Base-by-base conservation (phyloP, 2,113 vertebrate species). In the Pseudorectes ferrugineus region DNA sequence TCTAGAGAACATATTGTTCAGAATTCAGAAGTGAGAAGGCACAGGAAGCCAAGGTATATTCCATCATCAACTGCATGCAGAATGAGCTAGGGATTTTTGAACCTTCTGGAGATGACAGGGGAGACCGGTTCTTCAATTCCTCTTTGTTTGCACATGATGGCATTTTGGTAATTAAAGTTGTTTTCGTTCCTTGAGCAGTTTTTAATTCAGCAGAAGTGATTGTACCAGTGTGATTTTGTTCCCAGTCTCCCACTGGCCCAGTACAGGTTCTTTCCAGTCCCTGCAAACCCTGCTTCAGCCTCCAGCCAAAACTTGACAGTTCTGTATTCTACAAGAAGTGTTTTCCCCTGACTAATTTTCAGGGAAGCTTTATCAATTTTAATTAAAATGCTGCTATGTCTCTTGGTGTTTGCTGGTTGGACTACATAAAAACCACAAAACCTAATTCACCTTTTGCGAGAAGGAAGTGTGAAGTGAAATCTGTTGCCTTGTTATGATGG, bases 331-430 rank as follows among this genome's bases (percentile, higher is more conserved):
- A 95, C 89, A 95, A 89, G 93, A 95, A 92, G 17, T 57, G 70
- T 94, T 96, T 97, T 78, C 86, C 89, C 88, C 23, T 88, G 92
- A 94, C 82, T 97, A 93, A 88, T 97, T 95, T 98, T 94, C 95
- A 96, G 89, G 76, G 87, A 92, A 35, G 38, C n/a, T 97, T 98
- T 96, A 96, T 97, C 89, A 97, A 59, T 94, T 97, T 97, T 97
- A 98, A 97, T 97, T 97, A 97, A 97, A 97, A 96, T 92, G 46
- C 94, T 97, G 62, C 65, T 77, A 90, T 88, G 67, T 97, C 95
- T 95, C 12, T 85, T 86, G 87, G 35, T 79, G 26, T 8, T 96
- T 94, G 23, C 49, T 74, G 16, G 54, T 93, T 89, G 70, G 88
- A 93, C 82, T 95, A 83, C 67, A 92, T 82, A 74, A 88, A 97